Percentiles rank a stretch among this genome's conserved stretches.
These are phyloP conservation scores for Poecilia wingei DNA, from an alignment of 2,797 vertebrate species.

Conservation along the genomic window DNA sequence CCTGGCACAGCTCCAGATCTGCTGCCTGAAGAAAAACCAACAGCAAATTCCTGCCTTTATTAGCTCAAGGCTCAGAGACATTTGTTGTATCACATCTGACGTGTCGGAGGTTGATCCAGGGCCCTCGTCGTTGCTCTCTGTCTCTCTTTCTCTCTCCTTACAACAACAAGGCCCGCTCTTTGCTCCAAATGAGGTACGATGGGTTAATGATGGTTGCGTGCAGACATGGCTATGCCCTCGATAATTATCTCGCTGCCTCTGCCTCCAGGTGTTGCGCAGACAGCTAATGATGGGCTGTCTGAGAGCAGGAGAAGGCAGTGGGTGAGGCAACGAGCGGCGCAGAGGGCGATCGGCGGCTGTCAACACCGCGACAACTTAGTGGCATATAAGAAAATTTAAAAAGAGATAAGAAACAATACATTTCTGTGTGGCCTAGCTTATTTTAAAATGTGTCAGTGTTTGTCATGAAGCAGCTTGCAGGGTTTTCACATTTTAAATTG, in stretches of 20 bases:
- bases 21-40: conserved; percentile 67
- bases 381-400: neutral
- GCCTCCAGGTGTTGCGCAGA: conserved; percentile 81
- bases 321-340: conserved; percentile 25
- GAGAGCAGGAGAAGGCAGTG: conserved; percentile 36
- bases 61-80: conserved; percentile 58
- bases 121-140: conserved; percentile 18
- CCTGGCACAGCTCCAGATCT: conserved; percentile 60
- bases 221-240: conserved; percentile 69
- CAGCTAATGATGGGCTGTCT: conserved; percentile 76
- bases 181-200: conserved; percentile 61
- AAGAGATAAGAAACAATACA: neutral
- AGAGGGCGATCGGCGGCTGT: neutral
- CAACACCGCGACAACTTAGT: neutral
- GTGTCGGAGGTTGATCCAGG: conserved; percentile 59
- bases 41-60: conserved; percentile 75
- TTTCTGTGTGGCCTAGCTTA: neutral
- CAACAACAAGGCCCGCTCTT: conserved; percentile 64
- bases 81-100: conserved; percentile 67
- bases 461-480: neutral
- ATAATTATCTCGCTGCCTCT: conserved; percentile 72
- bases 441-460: neutral
- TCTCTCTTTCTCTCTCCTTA: conserved; percentile 37
- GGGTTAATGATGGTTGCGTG: conserved; percentile 79
- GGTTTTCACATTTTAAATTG: neutral